phyloP scores from a whole-genome alignment of 2,888 invertebrate species.

The Scaptomyza caliginosa region DNA sequence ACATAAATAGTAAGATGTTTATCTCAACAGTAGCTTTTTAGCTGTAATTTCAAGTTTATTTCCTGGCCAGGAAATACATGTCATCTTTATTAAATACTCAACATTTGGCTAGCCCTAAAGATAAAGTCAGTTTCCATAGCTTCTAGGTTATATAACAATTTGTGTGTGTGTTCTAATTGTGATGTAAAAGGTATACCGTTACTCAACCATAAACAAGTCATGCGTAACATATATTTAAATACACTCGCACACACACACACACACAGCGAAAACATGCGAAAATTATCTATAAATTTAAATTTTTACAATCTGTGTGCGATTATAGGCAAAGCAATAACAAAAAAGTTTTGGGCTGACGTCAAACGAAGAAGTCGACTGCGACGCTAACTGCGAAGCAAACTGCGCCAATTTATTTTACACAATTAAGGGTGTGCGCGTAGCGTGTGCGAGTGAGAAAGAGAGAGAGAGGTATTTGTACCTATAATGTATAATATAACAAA shows the following conservation, averaged over 20 bases:
- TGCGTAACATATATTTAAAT: conserved; percentile 75
- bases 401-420: conserved; percentile 80
- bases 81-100: not conserved
- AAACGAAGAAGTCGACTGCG: conserved; percentile 56
- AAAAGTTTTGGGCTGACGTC: conserved; percentile 78
- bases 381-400: conserved; percentile 45
- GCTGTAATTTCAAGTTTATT: too few relatives aligned
- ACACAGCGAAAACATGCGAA: conserved; percentile 67
- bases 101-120: not conserved
- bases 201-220: conserved; percentile 65
- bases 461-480: conserved; percentile 11
- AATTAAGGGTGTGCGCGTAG: conserved; percentile 77
- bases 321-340: conserved; percentile 51
- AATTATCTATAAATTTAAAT: conserved; percentile 80
- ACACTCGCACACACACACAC: conserved; percentile 18
- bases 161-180: conserved; percentile 6
- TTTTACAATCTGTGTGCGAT: conserved; percentile 80
- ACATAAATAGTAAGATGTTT: too few relatives aligned
- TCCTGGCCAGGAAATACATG: not conserved
- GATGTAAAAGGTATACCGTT: conserved; percentile 27
- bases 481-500: not conserved
- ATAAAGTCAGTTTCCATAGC: not conserved
- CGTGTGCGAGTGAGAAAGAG: conserved; percentile 3
- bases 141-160: not conserved
- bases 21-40: too few relatives aligned